phyloP scores from a whole-genome alignment of 2,113 vertebrate genomes.

The Hassar affinis region DNA sequence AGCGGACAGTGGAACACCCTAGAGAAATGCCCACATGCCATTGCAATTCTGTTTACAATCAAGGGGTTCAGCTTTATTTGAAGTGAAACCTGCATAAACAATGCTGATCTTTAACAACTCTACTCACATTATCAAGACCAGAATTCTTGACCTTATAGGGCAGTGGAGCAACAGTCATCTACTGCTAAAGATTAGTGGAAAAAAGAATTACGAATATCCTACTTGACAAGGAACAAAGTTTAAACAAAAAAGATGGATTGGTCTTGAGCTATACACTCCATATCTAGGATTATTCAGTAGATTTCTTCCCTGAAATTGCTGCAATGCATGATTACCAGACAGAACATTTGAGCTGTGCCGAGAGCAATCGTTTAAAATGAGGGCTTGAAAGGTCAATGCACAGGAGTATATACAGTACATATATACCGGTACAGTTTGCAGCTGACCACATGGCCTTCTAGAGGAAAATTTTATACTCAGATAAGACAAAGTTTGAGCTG shows the following conservation, averaged over 20 bases:
- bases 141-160: neutral
- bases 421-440: no score
- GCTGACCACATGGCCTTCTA: no score
- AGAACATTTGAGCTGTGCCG: no score
- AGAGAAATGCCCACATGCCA: neutral
- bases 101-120: neutral
- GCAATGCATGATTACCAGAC: neutral
- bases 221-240: neutral
- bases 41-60: slow-evolving; percentile 6
- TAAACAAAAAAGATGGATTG: neutral
- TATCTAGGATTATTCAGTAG: neutral
- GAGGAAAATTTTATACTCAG: no score
- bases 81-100: neutral
- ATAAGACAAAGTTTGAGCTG: no score
- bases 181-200: neutral
- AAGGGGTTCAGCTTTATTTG: neutral
- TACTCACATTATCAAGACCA: neutral
- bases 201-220: neutral
- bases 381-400: no score
- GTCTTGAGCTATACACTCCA: neutral
- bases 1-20: neutral
- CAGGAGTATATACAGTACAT: no score
- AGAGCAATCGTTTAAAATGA: neutral
- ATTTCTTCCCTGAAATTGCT: neutral
- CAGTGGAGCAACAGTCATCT: neutral